Conservation (phyloP, 2,113 vertebrate species). For the Cheirogaleus medius region DNA sequence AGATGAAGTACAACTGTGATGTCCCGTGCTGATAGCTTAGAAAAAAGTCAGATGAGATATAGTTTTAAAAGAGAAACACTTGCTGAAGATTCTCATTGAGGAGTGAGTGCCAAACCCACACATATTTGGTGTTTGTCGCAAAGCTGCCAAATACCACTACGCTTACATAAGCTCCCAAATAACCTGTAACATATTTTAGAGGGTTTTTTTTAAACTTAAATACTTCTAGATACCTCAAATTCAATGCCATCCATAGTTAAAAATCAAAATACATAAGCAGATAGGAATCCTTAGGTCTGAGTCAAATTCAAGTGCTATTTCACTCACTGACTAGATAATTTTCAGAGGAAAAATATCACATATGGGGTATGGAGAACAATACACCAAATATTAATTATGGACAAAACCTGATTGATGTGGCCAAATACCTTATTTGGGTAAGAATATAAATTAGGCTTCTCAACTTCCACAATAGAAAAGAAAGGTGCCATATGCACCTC, state of each 20-base stretch:
- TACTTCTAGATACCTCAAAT: not conserved
- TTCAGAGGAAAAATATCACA: not conserved
- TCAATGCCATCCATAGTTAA: not conserved
- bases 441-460: not conserved
- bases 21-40: not conserved
- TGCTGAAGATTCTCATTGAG: not conserved
- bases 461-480: not conserved
- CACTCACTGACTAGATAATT: not conserved
- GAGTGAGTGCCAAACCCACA: not conserved
- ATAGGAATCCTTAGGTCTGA: not conserved
- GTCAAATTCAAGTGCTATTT: not conserved
- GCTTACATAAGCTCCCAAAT: not conserved
- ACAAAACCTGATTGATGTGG: not conserved
- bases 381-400: not conserved
- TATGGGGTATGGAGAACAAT: not conserved
- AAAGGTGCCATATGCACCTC: not conserved
- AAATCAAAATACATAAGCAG: not conserved
- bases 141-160: not conserved
- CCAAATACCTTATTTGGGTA: not conserved
- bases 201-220: not conserved
- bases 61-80: not conserved
- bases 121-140: not conserved
- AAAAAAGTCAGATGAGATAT: conserved; percentile 29
- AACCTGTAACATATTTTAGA: not conserved
- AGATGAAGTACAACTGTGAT: not conserved